Evolutionary conservation across 2,113 vertebrate species (phyloP).

Genomic region (Ophiodon elongatus): DNA sequence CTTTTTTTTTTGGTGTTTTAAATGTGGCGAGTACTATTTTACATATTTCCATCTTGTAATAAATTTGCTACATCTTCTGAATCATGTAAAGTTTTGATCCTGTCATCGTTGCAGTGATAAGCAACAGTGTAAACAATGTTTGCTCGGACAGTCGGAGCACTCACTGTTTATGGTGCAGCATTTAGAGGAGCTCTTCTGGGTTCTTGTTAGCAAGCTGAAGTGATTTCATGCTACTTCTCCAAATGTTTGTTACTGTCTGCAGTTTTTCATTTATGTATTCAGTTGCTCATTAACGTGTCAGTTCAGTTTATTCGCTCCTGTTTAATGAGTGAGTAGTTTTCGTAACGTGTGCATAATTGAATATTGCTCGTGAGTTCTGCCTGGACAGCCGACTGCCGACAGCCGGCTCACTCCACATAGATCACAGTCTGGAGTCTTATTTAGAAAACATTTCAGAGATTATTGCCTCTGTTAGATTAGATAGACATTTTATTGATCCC

Average conservation of each 20-base stretch:
- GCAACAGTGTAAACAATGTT: not conserved
- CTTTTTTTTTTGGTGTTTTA: not conserved
- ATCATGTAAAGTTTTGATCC: not conserved
- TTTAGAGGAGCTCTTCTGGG: constrained; percentile 19
- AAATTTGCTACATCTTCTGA: not conserved
- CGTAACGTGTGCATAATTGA: constrained; percentile 41
- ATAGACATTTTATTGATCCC: constrained; percentile 2
- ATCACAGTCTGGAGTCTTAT: constrained; percentile 8
- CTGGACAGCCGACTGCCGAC: constrained; percentile 28
- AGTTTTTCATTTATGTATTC: constrained; percentile 48
- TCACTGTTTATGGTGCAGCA: not conserved
- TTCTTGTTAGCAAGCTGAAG: constrained; percentile 45
- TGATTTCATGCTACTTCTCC: constrained; percentile 47
- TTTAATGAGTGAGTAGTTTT: constrained; percentile 44
- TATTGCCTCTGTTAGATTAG: constrained; percentile 5
- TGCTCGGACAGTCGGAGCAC: not conserved
- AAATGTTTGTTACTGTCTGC: constrained; percentile 48
- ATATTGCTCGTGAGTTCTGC: constrained; percentile 41
- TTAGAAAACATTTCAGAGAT: not conserved
- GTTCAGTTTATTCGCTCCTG: constrained; percentile 41
- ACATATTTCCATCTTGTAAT: not conserved
- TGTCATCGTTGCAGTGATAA: constrained; percentile 5
- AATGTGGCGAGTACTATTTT: not conserved
- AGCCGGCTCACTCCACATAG: not conserved
- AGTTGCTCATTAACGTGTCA: constrained; percentile 47